A percentile compares a stretch with the other conserved stretches of the same genome.
Evolutionary conservation across 2,113 vertebrate species (phyloP).

Genomic region (Benitochromis conjunctus): DNA sequence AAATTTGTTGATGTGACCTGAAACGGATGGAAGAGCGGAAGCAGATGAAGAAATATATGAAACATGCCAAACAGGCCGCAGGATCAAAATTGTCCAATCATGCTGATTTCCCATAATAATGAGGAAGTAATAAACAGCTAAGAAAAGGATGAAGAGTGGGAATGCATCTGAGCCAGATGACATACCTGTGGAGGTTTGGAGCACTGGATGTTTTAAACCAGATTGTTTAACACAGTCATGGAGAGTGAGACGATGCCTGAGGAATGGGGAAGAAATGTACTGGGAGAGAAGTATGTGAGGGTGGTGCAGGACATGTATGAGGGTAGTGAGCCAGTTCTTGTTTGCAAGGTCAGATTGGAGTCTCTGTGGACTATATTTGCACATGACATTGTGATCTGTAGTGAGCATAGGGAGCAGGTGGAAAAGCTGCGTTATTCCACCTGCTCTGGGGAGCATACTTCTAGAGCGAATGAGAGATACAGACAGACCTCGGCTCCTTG

Average conservation of each 20-base stretch:
- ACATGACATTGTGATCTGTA: background rate
- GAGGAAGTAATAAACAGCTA: background rate
- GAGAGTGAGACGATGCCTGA: background rate
- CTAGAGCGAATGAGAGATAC: background rate
- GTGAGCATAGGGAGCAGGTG: background rate
- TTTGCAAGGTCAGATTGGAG: background rate
- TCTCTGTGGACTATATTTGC: background rate
- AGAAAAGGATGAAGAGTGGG: background rate
- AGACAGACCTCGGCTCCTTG: background rate
- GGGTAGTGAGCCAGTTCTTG: background rate
- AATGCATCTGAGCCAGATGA: background rate
- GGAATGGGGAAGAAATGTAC: background rate
- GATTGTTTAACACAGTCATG: background rate
- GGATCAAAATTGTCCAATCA: background rate
- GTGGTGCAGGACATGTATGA: background rate
- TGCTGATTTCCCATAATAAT: background rate
- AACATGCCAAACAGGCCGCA: background rate
- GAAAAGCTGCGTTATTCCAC: background rate
- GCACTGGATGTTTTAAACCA: background rate
- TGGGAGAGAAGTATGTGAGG: background rate
- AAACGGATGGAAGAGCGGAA: background rate
- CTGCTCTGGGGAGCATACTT: accelerated
- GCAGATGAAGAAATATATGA: background rate
- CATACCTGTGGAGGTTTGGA: background rate
- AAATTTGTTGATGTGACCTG: background rate